phyloP scores from a whole-genome alignment of 1,140 invertebrate species.

The Chironomus tepperi region DNA sequence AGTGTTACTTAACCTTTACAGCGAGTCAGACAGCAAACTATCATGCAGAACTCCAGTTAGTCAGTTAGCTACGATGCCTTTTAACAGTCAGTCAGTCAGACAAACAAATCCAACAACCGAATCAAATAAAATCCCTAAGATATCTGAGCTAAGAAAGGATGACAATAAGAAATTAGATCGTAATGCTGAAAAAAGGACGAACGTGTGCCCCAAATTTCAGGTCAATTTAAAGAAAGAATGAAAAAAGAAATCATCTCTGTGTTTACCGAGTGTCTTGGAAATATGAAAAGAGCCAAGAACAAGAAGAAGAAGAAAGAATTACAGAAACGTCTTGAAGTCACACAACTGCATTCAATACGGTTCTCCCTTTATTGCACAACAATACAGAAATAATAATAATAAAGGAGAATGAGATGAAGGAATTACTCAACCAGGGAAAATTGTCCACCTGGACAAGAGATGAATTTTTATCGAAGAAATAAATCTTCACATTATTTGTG shows the following conservation, averaged over 20 bases:
- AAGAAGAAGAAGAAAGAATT: background rate
- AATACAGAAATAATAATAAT: too few species aligned
- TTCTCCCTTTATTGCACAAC: too few species aligned
- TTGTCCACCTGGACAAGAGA: background rate
- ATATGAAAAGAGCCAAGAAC: too few species aligned
- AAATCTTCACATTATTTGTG: background rate
- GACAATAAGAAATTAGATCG: slow-evolving; percentile 7
- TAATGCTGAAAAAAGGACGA: background rate
- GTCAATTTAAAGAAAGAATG: slow-evolving; percentile 7
- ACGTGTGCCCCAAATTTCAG: background rate
- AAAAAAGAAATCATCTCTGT: background rate
- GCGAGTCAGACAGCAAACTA: too few species aligned
- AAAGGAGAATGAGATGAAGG: too few species aligned
- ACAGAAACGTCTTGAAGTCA: slow-evolving; percentile 20
- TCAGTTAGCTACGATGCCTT: too few species aligned
- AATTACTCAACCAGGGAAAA: slow-evolving; percentile 10
- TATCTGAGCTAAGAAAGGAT: background rate
- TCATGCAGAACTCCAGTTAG: too few species aligned
- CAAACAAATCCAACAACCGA: too few species aligned
- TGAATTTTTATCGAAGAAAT: background rate
- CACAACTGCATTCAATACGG: background rate
- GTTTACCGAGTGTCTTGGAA: background rate
- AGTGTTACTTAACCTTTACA: too few species aligned
- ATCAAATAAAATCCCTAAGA: too few species aligned
- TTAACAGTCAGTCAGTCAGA: too few species aligned